Base-by-base conservation (phyloP, 2,797 vertebrate genomes). In the Crocidura indochinensis region DNA sequence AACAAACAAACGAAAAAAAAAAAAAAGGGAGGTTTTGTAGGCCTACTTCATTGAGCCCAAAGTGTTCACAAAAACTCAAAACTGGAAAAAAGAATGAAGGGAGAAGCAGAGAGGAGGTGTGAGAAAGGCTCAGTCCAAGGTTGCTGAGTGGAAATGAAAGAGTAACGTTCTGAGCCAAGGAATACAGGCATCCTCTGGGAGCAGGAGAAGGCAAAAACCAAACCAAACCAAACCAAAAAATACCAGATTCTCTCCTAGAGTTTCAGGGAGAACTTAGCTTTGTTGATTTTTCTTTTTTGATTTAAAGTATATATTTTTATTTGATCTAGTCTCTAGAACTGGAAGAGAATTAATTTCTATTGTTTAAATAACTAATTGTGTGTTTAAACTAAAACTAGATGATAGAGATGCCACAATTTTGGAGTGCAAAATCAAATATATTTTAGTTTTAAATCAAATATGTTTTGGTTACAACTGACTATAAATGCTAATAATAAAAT, bases 371-470 rank as follows among this genome's bases (percentile, higher is more conserved):
- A 67, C 62, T 84, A 88, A 53, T 3, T 31, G 5, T 79, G 85
- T 47, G 17, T 29, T 67, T 49, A 87, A 68, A 86, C 46, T 76
- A 81, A 76, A 68, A 83, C 0, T 79, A 38, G 53, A 71, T 49
- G 19, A 49, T 90, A 91, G 60, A 29, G 84, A 87, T 44, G 49
- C 11, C 22, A 84, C 15, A 80, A 22, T 72, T 60, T 87, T 91
- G 67, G 71, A 78, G 80, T 84, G 24, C 12, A 88, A 87, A 84
- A 90, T 38, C 7, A 73, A 68, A 56, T 47, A 79, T 14, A 19
- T 10, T 68, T 29, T 60, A 47, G 19, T 91, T 91, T 95, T 73
- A 85, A 89, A 90, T 46, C 90, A 44, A 20, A 38, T 38, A 38
- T 38, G 38, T 38, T 38, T 38, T 38, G 38, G 38, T 77, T 80